Evolutionary conservation across 2,888 invertebrate species (phyloP).

Genomic region (Dyspetes luteomarginatus): DNA sequence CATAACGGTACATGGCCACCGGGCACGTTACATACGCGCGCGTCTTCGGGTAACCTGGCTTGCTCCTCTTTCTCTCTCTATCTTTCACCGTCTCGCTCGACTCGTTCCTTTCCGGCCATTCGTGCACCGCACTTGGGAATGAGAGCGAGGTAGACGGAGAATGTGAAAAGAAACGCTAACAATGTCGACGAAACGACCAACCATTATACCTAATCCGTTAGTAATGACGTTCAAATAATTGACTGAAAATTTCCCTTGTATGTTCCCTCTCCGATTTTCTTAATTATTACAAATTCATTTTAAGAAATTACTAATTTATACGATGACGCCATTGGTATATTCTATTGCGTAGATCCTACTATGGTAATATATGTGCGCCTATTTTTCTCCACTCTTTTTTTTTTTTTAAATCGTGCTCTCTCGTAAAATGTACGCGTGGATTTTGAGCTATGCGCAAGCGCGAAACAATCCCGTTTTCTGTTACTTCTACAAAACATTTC

Average conservation of each 20-base stretch:
- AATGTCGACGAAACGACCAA: slow-evolving; percentile 20
- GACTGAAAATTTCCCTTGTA: neutral
- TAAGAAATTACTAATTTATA: neutral
- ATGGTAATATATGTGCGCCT: too few species aligned
- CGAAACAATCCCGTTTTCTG: neutral
- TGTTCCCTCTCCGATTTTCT: neutral
- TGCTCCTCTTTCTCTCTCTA: slow-evolving; percentile 32
- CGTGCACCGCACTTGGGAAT: slow-evolving; percentile 55
- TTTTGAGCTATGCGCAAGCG: neutral
- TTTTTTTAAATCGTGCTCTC: neutral
- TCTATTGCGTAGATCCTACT: neutral
- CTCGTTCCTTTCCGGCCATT: slow-evolving; percentile 57
- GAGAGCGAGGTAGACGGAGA: slow-evolving; percentile 50
- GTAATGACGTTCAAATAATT: neutral
- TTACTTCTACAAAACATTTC: neutral
- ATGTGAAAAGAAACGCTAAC: slow-evolving; percentile 36
- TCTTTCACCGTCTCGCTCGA: slow-evolving; percentile 44
- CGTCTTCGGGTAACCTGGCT: slow-evolving; percentile 59
- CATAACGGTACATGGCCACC: slow-evolving; percentile 78
- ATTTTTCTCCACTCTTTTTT: neutral
- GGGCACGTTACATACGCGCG: slow-evolving; percentile 64
- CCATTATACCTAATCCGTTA: slow-evolving; percentile 17
- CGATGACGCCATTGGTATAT: neutral
- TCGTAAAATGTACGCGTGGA: neutral
- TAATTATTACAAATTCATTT: neutral